These are phyloP conservation scores for Aselliscus stoliczkanus DNA, from an alignment of 2,797 vertebrate genomes.

Conservation along the genomic window DNA sequence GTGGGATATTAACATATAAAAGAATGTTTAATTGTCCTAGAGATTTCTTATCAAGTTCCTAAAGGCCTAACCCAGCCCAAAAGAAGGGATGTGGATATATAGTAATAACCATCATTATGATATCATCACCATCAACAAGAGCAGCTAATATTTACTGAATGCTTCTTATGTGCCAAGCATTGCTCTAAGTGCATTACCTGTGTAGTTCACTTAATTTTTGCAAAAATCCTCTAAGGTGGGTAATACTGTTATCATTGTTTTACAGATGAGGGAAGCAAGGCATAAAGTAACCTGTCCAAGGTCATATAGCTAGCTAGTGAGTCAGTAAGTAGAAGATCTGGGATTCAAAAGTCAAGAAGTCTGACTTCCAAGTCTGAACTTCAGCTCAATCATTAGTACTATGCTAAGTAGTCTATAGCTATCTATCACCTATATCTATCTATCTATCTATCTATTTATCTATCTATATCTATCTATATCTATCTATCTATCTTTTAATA, in stretches of 20 bases:
- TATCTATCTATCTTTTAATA: too few species aligned
- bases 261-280: neutral
- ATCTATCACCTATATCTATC: neutral
- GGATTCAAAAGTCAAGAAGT: slow-evolving; percentile 11
- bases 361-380: neutral
- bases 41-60: neutral
- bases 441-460: neutral
- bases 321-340: neutral
- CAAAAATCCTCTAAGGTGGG: neutral
- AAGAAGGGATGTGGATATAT: neutral
- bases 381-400: neutral
- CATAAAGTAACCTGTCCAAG: neutral
- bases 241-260: neutral
- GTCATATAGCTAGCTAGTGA: neutral
- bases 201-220: slow-evolving; percentile 1
- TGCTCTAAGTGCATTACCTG: neutral
- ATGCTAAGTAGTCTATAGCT: neutral
- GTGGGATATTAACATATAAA: neutral
- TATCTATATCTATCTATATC: neutral
- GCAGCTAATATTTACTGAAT: neutral
- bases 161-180: neutral
- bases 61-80: neutral
- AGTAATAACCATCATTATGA: neutral
- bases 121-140: neutral
- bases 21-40: slow-evolving; percentile 3